Conservation (phyloP, 2,113 vertebrate species). For the Elephantulus edwardii region DNA sequence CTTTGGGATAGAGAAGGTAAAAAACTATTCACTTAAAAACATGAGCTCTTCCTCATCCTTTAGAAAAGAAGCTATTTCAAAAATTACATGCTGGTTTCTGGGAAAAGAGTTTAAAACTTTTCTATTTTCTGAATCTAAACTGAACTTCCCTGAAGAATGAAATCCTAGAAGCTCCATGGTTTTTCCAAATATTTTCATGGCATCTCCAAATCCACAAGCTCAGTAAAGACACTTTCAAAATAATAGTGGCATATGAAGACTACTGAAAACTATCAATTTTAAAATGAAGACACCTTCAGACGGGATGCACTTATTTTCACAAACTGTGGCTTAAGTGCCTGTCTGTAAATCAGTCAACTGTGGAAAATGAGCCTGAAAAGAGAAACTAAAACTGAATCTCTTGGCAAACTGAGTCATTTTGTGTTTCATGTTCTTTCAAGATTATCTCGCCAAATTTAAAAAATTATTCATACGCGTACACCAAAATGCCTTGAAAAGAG, state of each 20-base stretch:
- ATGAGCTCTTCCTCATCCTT: background rate
- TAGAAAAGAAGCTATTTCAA: conserved; percentile 41
- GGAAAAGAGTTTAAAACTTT: background rate
- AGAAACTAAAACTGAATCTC: conserved; percentile 47
- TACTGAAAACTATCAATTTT: conserved; percentile 9
- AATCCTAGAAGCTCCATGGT: conserved; percentile 4
- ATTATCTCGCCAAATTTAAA: background rate
- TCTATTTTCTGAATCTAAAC: background rate
- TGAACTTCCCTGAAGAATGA: background rate
- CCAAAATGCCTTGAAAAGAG: background rate
- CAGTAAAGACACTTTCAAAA: conserved; percentile 29
- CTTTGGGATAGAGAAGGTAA: background rate
- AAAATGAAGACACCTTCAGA: conserved; percentile 12
- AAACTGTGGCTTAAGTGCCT: conserved; percentile 33
- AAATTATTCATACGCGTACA: background rate
- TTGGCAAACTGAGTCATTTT: background rate
- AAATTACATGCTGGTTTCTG: background rate
- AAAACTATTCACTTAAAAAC: background rate
- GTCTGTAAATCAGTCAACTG: conserved; percentile 20
- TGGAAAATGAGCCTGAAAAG: conserved; percentile 55
- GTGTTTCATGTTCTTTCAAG: conserved; percentile 6
- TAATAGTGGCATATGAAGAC: background rate
- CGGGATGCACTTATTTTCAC: conserved; percentile 34
- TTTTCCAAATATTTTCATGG: background rate
- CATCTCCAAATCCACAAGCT: background rate